Conservation (phyloP, 2,888 invertebrate species). For the Andrena minutula region DNA sequence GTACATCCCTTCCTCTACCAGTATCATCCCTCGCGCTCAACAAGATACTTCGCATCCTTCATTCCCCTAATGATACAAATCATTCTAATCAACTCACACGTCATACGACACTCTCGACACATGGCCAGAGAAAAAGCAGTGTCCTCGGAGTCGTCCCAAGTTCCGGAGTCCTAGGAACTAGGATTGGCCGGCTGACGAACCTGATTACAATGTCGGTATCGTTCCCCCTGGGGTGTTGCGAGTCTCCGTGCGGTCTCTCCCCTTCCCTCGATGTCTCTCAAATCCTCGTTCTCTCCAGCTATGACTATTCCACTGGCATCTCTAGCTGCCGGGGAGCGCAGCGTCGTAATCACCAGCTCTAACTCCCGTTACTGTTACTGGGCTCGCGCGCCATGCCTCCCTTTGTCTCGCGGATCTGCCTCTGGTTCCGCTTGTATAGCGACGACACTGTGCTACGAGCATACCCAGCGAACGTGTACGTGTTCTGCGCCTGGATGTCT, state of each 20-base stretch:
- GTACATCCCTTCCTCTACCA: too few species aligned
- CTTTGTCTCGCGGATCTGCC: slow-evolving; percentile 64
- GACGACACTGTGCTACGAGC: slow-evolving; percentile 4
- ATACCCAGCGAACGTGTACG: slow-evolving; percentile 21
- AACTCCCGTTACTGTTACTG: slow-evolving; percentile 77
- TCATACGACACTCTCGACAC: background rate
- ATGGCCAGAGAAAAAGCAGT: background rate
- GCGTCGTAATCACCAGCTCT: slow-evolving; percentile 76
- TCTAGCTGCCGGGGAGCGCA: slow-evolving; percentile 69
- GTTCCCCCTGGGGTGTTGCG: slow-evolving; percentile 39
- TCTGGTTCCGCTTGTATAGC: slow-evolving; percentile 27
- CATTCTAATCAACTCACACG: too few species aligned
- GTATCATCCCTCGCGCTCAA: too few species aligned
- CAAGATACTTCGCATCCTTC: too few species aligned
- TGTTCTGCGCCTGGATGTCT: slow-evolving; percentile 31
- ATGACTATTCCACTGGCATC: slow-evolving; percentile 68
- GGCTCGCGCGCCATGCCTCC: slow-evolving; percentile 54
- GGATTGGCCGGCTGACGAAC: slow-evolving; percentile 41
- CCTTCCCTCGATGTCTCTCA: slow-evolving; percentile 27
- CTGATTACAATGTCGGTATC: slow-evolving; percentile 46
- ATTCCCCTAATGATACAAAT: too few species aligned
- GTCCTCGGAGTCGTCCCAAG: background rate
- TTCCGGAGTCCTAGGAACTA: slow-evolving; percentile 15
- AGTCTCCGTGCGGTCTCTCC: slow-evolving; percentile 30
- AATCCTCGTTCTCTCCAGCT: slow-evolving; percentile 43